Base-by-base conservation (phyloP, 1,140 invertebrate genomes). In the Probaryconus sp. region DNA sequence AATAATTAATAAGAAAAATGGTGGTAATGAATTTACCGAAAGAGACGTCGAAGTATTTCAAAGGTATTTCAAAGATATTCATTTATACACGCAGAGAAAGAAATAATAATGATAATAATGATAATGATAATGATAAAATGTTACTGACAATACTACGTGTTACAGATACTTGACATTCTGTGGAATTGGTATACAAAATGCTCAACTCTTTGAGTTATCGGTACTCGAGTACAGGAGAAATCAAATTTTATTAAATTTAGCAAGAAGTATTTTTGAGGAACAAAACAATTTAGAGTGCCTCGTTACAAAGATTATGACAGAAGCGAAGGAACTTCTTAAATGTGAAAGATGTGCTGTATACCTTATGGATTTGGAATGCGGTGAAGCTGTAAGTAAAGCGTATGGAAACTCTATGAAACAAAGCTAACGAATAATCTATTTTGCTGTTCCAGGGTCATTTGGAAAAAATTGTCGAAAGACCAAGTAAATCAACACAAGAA, bases 131-230 rank as follows among this genome's bases (percentile, higher is more conserved):
- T n/a, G n/a, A n/a, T n/a, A n/a, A n/a, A n/a, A n/a, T n/a, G n/a
- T n/a, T n/a, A n/a, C n/a, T n/a, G n/a, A n/a, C n/a, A n/a, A 20
- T 17, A 20, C 20, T 11, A 30, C 13, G 2, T 9, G 2, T 13
- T 86, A 87, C 64, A 90, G 95, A 13, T 98, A 98, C 86, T 89
- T 99, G 10, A 97, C 96, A 3, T 99, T 99, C 87, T 98, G 97
- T 85, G 97, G 97, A 2, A 98, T 99, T 72, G 97, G 97, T 4
- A 95, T 99, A 76, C 96, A 98, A 87, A 99, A 99, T 88, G 97
- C 97, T 33, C 96, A 98, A 86, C 90, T 98, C 1, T 98, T 98
- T 86, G 96, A 98, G 88, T 92, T 96, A 60, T 98, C 96, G 14
- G 93, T 97, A 6, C 90, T 96, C 63, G 97, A 99, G 83, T 98